Evolutionary conservation across 1,140 invertebrate species (phyloP).

Genomic region (Aphis craccivora): DNA sequence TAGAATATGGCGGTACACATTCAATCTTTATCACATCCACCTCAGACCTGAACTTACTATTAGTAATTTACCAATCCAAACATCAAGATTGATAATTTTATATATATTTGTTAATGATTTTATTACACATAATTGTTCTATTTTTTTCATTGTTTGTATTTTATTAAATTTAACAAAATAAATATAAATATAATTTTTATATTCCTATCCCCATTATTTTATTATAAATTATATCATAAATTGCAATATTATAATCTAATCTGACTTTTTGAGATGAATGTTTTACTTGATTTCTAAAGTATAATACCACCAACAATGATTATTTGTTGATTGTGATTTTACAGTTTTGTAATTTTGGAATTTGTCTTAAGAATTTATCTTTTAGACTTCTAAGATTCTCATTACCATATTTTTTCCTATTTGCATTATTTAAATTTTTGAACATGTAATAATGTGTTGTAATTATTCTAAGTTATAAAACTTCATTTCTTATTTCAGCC

Average conservation of each 20-base stretch:
- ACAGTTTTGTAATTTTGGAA: no score
- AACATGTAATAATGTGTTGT: no score
- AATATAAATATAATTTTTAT: slow-evolving; percentile 8
- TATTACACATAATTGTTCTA: background rate
- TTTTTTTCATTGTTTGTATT: background rate
- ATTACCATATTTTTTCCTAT: no score
- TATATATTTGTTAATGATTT: background rate
- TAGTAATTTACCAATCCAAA: background rate
- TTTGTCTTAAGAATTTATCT: no score
- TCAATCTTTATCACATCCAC: background rate
- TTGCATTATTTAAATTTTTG: no score
- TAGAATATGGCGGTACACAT: background rate
- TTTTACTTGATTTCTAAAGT: background rate
- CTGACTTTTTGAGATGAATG: background rate
- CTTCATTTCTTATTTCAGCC: no score
- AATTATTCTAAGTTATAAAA: no score
- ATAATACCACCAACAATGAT: no score
- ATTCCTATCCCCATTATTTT: background rate
- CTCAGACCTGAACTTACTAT: background rate
- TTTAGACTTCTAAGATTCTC: no score
- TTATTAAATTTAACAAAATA: background rate
- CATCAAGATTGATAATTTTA: background rate
- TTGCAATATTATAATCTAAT: background rate
- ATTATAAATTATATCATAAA: background rate
- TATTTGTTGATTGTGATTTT: no score